Base-by-base conservation (phyloP, 2,797 vertebrate genomes). In the Anguilla obscura region DNA sequence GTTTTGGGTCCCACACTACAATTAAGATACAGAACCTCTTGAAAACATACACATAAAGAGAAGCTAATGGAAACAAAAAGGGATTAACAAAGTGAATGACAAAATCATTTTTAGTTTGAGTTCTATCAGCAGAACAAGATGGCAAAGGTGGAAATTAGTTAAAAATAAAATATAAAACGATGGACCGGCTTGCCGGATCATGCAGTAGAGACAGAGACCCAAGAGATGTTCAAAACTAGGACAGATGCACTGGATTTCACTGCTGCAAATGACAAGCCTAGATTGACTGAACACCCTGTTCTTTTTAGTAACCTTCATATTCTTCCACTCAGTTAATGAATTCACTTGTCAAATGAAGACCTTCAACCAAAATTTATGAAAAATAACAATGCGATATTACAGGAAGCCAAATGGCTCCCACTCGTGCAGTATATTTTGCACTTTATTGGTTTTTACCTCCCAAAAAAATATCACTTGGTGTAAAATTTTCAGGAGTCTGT, bases 401-500 rank as follows among this genome's bases (percentile, higher is more conserved):
- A 21, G 45, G 40, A 80, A 45, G 36, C 33, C 33, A 18, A 80
- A 24, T 45, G 16, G 21, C 36, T 24, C 21, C 40, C 40, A 80
- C 36, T 45, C 3, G 0, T 74, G 12, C 69, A 30, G 69, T 36
- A 74, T 3, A 50, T 7, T 50, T 24, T n/a, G 45, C 45, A 82
- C n/a, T n/a, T 18, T 48, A 48, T 50, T 24, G 18, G 45, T 50
- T 45, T 45, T 21, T 50, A 8, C 7, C 10, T 21, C 14, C 33
- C 76, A 24, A 18, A 16, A 21, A 80, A 80, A 48, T 16, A 40
- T 80, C 4, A 48, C 40, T 9, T 1, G 79, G 4, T 50, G 24
- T 69, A 48, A 82, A 82, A 27, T 40, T 76, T 50, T 82, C 79
- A 82, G 69, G 30, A 80, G 76, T 24, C 40, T 82, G 18, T 45